A percentile compares a stretch with the other conserved stretches of the same genome.
Evolutionary conservation across 1,140 invertebrate genomes (phyloP).

Genomic region (Limonius californicus): DNA sequence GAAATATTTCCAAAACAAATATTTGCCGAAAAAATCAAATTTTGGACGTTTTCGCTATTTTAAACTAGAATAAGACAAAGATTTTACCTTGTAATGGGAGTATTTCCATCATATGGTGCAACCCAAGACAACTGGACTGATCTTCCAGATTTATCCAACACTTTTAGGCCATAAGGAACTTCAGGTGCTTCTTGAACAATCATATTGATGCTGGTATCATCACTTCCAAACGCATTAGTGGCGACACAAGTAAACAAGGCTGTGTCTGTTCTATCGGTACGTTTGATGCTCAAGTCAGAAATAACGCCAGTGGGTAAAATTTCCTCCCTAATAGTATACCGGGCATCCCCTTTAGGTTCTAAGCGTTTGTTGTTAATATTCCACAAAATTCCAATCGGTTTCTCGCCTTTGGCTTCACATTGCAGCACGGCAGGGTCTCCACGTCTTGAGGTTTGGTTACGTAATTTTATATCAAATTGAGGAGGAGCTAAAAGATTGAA

Average conservation of each 20-base stretch:
- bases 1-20: too few relatives aligned
- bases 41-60: too few relatives aligned
- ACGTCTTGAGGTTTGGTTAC: constrained; percentile 83
- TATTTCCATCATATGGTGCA: constrained; percentile 92
- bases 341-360: constrained; percentile 80
- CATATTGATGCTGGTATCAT: constrained; percentile 93
- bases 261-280: constrained; percentile 85
- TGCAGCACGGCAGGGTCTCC: constrained; percentile 89
- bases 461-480: constrained; percentile 88
- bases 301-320: constrained; percentile 81
- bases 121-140: constrained; percentile 89
- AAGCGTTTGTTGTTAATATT: constrained; percentile 87
- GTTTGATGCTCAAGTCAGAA: constrained; percentile 84
- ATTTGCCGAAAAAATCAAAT: too few relatives aligned
- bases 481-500: constrained; percentile 72
- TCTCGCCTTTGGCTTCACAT: constrained; percentile 94
- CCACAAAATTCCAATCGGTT: constrained; percentile 94
- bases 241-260: constrained; percentile 92
- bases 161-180: constrained; percentile 84
- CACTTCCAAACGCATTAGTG: constrained; percentile 91
- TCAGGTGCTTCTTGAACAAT: constrained; percentile 96
- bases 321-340: constrained; percentile 90
- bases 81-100: constrained; percentile 75
- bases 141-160: constrained; percentile 86
- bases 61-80: too few relatives aligned